Conservation (phyloP, 2,888 invertebrate genomes). For the Sericinus montela region DNA sequence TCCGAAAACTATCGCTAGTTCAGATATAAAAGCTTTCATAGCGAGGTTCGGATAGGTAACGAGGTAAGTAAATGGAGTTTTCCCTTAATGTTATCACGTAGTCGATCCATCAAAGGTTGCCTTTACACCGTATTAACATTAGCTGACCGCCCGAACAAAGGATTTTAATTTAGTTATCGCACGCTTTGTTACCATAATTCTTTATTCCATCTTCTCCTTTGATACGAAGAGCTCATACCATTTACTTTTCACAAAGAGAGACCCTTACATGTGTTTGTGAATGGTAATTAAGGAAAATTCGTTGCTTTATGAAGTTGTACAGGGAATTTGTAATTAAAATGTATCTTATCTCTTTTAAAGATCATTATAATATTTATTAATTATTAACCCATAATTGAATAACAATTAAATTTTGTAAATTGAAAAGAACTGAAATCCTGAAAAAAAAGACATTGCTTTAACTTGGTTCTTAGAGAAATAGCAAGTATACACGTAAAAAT, state of each 20-base stretch:
- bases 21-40: slow-evolving; percentile 15
- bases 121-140: slow-evolving; percentile 38
- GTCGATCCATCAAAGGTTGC: slow-evolving; percentile 61
- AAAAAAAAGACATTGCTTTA: too few relatives aligned
- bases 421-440: too few relatives aligned
- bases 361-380: too few relatives aligned
- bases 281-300: slow-evolving; percentile 30
- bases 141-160: slow-evolving; percentile 52
- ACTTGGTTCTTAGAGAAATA: neutral
- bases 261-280: slow-evolving; percentile 45
- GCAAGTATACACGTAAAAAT: neutral
- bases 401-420: too few relatives aligned
- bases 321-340: too few relatives aligned
- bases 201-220: slow-evolving; percentile 56
- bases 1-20: slow-evolving; percentile 6
- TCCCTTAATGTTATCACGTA: slow-evolving; percentile 38
- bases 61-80: slow-evolving; percentile 21
- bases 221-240: slow-evolving; percentile 44
- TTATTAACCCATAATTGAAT: too few relatives aligned
- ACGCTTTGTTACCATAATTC: slow-evolving; percentile 60
- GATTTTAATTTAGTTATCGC: slow-evolving; percentile 67
- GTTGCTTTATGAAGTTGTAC: slow-evolving; percentile 2
- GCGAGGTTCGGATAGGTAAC: slow-evolving; percentile 7
- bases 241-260: slow-evolving; percentile 55
- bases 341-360: too few relatives aligned